Percentiles rank a stretch among this genome's conserved stretches.
Conservation (phyloP, 1,140 invertebrate genomes). For the Atta cephalotes region DNA sequence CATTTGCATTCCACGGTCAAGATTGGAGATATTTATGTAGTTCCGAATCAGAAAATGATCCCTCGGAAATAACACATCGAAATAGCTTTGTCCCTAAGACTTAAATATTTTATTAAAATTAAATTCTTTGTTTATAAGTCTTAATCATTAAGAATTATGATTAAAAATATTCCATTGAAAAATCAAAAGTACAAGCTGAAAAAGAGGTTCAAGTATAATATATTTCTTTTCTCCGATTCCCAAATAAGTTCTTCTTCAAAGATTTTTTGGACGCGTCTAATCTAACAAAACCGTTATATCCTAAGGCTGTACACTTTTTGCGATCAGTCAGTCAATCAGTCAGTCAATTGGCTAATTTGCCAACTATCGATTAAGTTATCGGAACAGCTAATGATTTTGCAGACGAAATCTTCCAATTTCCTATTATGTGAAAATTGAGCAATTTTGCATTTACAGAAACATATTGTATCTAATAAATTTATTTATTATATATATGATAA, state of each 20-base stretch:
- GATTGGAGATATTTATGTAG: constrained; percentile 8
- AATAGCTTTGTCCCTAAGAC: background rate
- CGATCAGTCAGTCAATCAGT: constrained; percentile 39
- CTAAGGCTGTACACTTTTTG: constrained; percentile 27
- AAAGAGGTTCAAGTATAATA: background rate
- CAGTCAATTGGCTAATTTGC: constrained; percentile 63
- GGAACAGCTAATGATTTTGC: background rate
- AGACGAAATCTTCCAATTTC: background rate
- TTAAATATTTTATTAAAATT: background rate
- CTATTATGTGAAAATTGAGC: background rate
- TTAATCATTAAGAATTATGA: background rate
- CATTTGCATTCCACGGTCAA: constrained; percentile 19
- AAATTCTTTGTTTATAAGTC: background rate
- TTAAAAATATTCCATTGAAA: too few species aligned
- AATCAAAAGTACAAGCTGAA: background rate
- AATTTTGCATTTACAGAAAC: background rate
- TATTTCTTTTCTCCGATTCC: background rate
- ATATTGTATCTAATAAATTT: background rate
- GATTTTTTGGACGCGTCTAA: constrained; percentile 18
- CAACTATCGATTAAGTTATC: constrained; percentile 18
- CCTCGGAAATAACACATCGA: background rate
- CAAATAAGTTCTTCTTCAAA: constrained; percentile 30
- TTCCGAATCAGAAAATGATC: background rate
- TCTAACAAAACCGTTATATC: constrained; percentile 1
- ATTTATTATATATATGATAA: background rate